A percentile compares a stretch with the other conserved stretches of the same genome.
Evolutionary conservation across 1,140 invertebrate genomes (phyloP).

Genomic region (Aphelinus certus): DNA sequence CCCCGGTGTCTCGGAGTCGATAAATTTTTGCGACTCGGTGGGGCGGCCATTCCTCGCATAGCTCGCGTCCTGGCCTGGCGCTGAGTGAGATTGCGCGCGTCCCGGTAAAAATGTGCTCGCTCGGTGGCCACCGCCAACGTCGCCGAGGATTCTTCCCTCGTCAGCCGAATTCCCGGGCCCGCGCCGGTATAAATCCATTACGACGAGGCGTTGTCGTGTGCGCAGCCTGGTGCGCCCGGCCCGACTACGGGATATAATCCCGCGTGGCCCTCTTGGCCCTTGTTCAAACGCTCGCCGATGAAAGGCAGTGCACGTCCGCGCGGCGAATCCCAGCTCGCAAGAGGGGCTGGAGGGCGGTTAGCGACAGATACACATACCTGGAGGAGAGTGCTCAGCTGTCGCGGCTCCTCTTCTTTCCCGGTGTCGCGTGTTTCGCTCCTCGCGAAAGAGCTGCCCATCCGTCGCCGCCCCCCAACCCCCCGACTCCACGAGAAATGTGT

Average conservation of each 20-base stretch:
- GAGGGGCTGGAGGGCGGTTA: slow-evolving; percentile 20
- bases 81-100: too few species aligned
- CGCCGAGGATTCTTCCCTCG: too few species aligned
- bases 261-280: slow-evolving; percentile 56
- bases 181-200: too few species aligned
- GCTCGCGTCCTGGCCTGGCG: too few species aligned
- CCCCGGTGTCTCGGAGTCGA: too few species aligned
- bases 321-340: slow-evolving; percentile 48
- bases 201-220: background rate
- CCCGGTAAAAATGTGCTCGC: too few species aligned
- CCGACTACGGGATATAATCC: too few species aligned
- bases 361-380: background rate
- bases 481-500: slow-evolving; percentile 52
- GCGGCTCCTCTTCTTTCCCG: slow-evolving; percentile 3
- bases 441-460: background rate
- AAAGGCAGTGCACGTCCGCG: slow-evolving; percentile 58
- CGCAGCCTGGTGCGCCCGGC: background rate
- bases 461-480: too few species aligned
- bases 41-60: too few species aligned
- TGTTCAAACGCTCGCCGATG: slow-evolving; percentile 61
- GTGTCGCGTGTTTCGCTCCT: slow-evolving; percentile 12
- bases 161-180: too few species aligned
- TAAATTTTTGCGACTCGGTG: too few species aligned
- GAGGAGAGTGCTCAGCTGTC: background rate
- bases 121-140: too few species aligned